These are phyloP conservation scores for Hippocampus abdominalis DNA, from an alignment of 2,113 vertebrate genomes.

Conservation along the genomic window DNA sequence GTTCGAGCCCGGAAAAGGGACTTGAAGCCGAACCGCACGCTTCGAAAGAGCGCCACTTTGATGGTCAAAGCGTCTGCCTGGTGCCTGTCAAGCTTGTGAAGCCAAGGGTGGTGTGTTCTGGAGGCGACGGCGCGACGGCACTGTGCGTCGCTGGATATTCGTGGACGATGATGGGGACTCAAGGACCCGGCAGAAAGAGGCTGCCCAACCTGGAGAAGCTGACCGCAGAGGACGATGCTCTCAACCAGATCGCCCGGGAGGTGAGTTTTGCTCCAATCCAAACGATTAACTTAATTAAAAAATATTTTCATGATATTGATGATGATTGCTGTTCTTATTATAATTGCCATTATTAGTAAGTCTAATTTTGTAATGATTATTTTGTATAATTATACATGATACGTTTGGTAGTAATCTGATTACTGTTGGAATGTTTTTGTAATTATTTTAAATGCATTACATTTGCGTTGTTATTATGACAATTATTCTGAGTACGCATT, in stretches of 20 bases:
- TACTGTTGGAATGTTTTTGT: too few relatives aligned
- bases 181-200: constrained; percentile 79
- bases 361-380: too few relatives aligned
- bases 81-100: not conserved
- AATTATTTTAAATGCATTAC: too few relatives aligned
- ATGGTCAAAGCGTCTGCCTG: not conserved
- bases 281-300: too few relatives aligned
- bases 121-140: not conserved
- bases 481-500: too few relatives aligned
- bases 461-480: too few relatives aligned
- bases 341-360: too few relatives aligned
- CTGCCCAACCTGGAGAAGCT: constrained; percentile 79
- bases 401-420: too few relatives aligned
- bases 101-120: not conserved
- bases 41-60: not conserved
- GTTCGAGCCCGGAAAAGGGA: not conserved
- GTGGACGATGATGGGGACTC: constrained; percentile 78
- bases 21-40: not conserved
- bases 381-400: too few relatives aligned
- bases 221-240: constrained; percentile 83
- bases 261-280: constrained; percentile 53
- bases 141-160: not conserved
- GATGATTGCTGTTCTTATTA: not conserved
- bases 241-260: constrained; percentile 83
- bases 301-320: not conserved